phyloP scores from a whole-genome alignment of 1,140 invertebrate genomes.

The Drosophila insularis region DNA sequence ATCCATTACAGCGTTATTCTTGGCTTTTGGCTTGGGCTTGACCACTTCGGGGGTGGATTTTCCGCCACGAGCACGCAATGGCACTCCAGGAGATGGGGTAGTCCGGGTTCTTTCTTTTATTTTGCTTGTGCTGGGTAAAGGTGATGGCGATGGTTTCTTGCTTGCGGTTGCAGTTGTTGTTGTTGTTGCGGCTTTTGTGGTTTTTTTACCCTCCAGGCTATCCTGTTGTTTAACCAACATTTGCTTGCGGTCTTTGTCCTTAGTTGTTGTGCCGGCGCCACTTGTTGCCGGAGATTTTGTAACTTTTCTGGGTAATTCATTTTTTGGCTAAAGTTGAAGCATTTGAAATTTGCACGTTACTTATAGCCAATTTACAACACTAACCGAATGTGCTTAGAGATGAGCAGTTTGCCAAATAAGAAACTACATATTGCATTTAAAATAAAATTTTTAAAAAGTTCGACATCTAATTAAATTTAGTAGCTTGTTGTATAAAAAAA shows the following conservation, averaged over 20 bases:
- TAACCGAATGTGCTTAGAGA: neutral
- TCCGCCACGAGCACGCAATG: conserved; percentile 40
- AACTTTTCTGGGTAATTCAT: conserved; percentile 46
- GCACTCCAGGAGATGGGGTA: conserved; percentile 58
- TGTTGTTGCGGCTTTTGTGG: conserved; percentile 42
- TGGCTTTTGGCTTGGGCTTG: conserved; percentile 41
- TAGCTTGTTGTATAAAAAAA: too few relatives aligned
- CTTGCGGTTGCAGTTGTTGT: conserved; percentile 17
- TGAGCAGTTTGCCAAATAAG: neutral
- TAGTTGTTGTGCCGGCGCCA: conserved; percentile 22
- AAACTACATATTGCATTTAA: too few relatives aligned
- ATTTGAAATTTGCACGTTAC: conserved; percentile 11
- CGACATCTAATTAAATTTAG: too few relatives aligned
- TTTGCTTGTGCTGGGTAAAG: conserved; percentile 36
- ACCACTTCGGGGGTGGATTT: conserved; percentile 22
- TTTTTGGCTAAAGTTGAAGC: conserved; percentile 40
- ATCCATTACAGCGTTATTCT: conserved; percentile 75
- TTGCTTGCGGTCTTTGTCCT: conserved; percentile 27
- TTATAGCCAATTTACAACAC: conserved; percentile 22
- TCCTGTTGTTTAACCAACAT: conserved; percentile 51
- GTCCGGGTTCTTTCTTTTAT: conserved; percentile 48
- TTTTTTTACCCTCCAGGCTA: conserved; percentile 49
- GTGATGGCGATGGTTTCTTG: conserved; percentile 33
- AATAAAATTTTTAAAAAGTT: too few relatives aligned
- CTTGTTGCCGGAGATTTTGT: conserved; percentile 60